These are phyloP conservation scores for Lithophane semibrunnea DNA, from an alignment of 2,888 invertebrate genomes.

Conservation along the genomic window DNA sequence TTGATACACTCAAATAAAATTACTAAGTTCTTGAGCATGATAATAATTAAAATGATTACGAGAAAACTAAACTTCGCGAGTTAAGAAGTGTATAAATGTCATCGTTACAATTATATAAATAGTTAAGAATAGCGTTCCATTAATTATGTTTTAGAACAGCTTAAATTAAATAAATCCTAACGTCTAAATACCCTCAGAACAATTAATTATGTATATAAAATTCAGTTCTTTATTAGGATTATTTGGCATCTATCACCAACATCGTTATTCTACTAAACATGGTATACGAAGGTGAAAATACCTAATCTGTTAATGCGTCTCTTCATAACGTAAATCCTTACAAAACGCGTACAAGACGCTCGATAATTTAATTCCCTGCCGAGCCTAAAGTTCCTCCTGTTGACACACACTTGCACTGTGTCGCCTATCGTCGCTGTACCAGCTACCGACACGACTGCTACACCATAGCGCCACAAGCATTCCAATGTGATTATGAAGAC, in stretches of 20 bases:
- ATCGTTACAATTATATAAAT: slow-evolving; percentile 70
- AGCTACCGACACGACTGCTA: slow-evolving; percentile 63
- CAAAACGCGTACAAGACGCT: slow-evolving; percentile 73
- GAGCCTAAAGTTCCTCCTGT: slow-evolving; percentile 87
- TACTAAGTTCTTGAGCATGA: slow-evolving; percentile 77
- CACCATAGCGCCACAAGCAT: slow-evolving; percentile 74
- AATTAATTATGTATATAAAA: slow-evolving; percentile 89
- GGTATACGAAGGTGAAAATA: slow-evolving; percentile 89
- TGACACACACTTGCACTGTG: slow-evolving; percentile 79
- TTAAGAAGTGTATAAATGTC: slow-evolving; percentile 55
- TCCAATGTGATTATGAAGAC: slow-evolving; percentile 71
- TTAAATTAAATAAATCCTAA: slow-evolving; percentile 86
- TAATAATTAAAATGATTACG: slow-evolving; percentile 65
- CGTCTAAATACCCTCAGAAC: slow-evolving; percentile 90
- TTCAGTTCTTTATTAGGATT: slow-evolving; percentile 91
- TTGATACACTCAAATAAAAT: slow-evolving; percentile 72
- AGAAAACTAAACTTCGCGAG: slow-evolving; percentile 52
- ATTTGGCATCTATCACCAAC: slow-evolving; percentile 90
- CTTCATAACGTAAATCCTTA: slow-evolving; percentile 83
- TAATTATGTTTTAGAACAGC: slow-evolving; percentile 71
- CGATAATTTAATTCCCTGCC: slow-evolving; percentile 85
- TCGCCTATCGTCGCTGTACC: slow-evolving; percentile 56
- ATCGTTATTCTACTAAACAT: slow-evolving; percentile 88
- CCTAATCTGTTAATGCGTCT: slow-evolving; percentile 86
- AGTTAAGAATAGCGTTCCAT: slow-evolving; percentile 73